phyloP scores from a whole-genome alignment of 2,113 vertebrate genomes.

The Colinus virginianus region DNA sequence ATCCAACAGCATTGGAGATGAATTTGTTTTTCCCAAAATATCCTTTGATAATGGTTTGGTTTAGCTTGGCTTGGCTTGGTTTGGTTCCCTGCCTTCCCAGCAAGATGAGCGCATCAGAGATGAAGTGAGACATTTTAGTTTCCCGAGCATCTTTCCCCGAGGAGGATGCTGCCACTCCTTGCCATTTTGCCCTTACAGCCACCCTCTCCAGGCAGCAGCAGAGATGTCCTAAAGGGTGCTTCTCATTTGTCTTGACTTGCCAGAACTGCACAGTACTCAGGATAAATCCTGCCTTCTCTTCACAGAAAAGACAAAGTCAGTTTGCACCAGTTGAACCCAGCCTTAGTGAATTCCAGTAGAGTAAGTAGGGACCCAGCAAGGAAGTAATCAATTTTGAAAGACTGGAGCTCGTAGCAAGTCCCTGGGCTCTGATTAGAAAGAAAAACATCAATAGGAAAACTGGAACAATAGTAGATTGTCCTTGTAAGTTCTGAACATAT shows the following conservation, averaged over 20 bases:
- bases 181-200: background rate
- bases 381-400: constrained; percentile 49
- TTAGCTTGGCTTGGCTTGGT: constrained; percentile 13
- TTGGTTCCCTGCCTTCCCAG: constrained; percentile 16
- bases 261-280: background rate
- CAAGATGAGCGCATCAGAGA: background rate
- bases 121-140: background rate
- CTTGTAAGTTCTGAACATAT: constrained; percentile 64
- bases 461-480: constrained; percentile 48
- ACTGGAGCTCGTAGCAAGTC: constrained; percentile 65
- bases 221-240: background rate
- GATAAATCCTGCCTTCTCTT: background rate
- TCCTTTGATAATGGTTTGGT: background rate
- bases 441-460: constrained; percentile 4
- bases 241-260: background rate
- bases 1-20: background rate
- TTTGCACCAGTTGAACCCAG: constrained; percentile 36
- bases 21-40: constrained; percentile 1
- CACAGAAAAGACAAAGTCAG: background rate
- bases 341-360: background rate
- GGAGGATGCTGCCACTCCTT: background rate
- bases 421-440: constrained; percentile 25
- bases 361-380: constrained; percentile 6
- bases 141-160: background rate
- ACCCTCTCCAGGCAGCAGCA: background rate